phyloP scores from a whole-genome alignment of 2,888 invertebrate species.

The Caenorhabditis virilis region DNA sequence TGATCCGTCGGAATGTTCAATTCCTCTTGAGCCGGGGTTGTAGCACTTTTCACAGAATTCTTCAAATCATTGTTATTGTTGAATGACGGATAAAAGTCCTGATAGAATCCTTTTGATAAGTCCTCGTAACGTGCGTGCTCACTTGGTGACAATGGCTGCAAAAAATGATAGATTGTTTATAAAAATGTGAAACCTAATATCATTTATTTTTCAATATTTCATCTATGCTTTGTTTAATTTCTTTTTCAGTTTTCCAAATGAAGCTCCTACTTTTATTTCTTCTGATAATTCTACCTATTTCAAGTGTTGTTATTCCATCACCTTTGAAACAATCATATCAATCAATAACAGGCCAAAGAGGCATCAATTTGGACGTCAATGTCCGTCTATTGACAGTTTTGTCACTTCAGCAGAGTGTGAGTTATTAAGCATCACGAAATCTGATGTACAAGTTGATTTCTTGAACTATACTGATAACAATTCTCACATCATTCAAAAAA shows the following conservation, averaged over 20 bases:
- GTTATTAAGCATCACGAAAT: slow-evolving; percentile 6
- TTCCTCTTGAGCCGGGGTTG: slow-evolving; percentile 10
- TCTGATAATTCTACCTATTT: neutral
- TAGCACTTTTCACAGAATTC: neutral
- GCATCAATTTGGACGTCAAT: slow-evolving; percentile 54
- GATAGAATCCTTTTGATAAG: slow-evolving; percentile 55
- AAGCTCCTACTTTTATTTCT: slow-evolving; percentile 2
- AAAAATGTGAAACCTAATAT: neutral
- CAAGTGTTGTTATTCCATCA: slow-evolving; percentile 39
- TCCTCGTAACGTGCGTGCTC: slow-evolving; percentile 57
- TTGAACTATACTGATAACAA: neutral
- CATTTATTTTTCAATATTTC: neutral
- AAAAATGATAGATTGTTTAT: slow-evolving; percentile 24
- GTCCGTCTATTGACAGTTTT: slow-evolving; percentile 50
- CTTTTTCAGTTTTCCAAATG: slow-evolving; percentile 4
- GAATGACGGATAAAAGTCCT: slow-evolving; percentile 54
- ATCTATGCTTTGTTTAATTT: neutral
- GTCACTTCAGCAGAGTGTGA: slow-evolving; percentile 53
- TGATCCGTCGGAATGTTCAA: slow-evolving; percentile 30
- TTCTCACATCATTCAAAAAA: neutral
- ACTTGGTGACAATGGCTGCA: slow-evolving; percentile 57
- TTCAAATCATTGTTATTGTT: slow-evolving; percentile 1
- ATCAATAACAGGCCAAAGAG: slow-evolving; percentile 49
- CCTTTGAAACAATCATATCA: slow-evolving; percentile 40
- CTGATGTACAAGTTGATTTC: neutral